Evolutionary conservation across 2,888 invertebrate genomes (phyloP).

Genomic region (Tetrapedia diversipes): DNA sequence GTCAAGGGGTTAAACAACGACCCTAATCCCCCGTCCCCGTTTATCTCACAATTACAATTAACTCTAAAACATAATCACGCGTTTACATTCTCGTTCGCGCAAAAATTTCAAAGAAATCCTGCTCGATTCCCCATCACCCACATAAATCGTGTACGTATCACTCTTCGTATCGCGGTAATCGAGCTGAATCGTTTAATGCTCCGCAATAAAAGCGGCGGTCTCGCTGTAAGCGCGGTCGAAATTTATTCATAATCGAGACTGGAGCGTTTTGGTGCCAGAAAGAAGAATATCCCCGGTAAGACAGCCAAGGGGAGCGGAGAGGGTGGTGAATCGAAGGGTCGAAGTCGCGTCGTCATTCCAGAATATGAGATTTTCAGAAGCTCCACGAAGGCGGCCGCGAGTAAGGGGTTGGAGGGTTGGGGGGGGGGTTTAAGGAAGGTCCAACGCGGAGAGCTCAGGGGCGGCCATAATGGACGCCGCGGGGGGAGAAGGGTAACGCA

Average conservation of each 20-base stretch:
- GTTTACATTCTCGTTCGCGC: too few relatives aligned
- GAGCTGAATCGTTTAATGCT: too few relatives aligned
- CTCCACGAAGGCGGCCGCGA: constrained; percentile 4
- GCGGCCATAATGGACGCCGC: constrained; percentile 64
- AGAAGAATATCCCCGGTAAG: constrained; percentile 56
- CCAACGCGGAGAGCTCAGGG: constrained; percentile 50
- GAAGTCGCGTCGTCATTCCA: constrained; percentile 78
- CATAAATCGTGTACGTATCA: too few relatives aligned
- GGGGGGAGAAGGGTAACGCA: constrained; percentile 42
- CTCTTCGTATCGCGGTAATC: neutral
- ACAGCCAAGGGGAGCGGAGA: constrained; percentile 15
- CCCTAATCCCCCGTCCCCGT: too few relatives aligned
- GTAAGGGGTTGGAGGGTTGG: constrained; percentile 1
- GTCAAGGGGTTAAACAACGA: too few relatives aligned
- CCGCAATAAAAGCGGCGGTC: too few relatives aligned
- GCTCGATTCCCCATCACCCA: too few relatives aligned
- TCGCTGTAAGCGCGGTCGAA: constrained; percentile 7
- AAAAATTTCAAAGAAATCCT: too few relatives aligned
- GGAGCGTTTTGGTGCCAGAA: constrained; percentile 40
- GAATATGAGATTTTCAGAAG: constrained; percentile 79
- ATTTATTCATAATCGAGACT: constrained; percentile 65
- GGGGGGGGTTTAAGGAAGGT: constrained; percentile 15
- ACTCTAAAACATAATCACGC: too few relatives aligned
- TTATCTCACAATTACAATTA: too few relatives aligned
- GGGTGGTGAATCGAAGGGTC: constrained; percentile 49